A percentile compares a stretch with the other conserved stretches of the same genome.
Evolutionary conservation across 2,888 invertebrate genomes (phyloP).

Genomic region (Fabriciana adippe): DNA sequence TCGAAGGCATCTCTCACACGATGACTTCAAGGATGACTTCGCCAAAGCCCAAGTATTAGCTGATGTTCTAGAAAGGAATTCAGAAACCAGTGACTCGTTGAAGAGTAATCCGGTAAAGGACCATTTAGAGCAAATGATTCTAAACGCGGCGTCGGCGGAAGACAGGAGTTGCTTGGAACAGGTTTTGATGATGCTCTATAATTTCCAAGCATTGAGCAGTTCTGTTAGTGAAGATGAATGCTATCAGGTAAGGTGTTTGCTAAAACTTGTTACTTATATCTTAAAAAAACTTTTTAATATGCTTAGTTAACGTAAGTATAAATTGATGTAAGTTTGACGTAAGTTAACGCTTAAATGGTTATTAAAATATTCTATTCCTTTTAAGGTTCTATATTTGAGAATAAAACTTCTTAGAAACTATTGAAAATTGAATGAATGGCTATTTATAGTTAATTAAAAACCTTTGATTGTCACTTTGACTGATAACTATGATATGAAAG

Average conservation of each 20-base stretch:
- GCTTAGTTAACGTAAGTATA: too few species aligned
- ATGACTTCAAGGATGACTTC: conserved; percentile 77
- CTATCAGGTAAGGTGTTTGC: conserved; percentile 66
- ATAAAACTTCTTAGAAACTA: not conserved
- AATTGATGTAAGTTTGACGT: too few species aligned
- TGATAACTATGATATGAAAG: too few species aligned
- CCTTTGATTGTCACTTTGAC: not conserved
- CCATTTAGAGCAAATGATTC: conserved; percentile 76
- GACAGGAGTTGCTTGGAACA: conserved; percentile 85
- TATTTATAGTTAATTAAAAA: conserved; percentile 7
- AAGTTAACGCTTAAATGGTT: too few species aligned
- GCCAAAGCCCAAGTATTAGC: conserved; percentile 76
- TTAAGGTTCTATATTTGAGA: not conserved
- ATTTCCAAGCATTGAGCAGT: conserved; percentile 81
- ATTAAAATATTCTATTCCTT: not conserved
- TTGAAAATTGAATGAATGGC: too few species aligned
- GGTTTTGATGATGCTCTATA: conserved; percentile 83
- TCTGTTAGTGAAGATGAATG: conserved; percentile 81
- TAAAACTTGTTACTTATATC: not conserved
- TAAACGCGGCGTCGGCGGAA: conserved; percentile 77
- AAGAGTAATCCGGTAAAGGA: conserved; percentile 77
- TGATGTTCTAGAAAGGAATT: conserved; percentile 71
- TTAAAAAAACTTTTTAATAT: too few species aligned
- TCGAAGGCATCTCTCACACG: conserved; percentile 65
- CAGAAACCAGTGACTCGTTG: conserved; percentile 72